These are phyloP conservation scores for Rhamphomyia laevipes DNA, from an alignment of 2,888 invertebrate genomes.

Conservation along the genomic window DNA sequence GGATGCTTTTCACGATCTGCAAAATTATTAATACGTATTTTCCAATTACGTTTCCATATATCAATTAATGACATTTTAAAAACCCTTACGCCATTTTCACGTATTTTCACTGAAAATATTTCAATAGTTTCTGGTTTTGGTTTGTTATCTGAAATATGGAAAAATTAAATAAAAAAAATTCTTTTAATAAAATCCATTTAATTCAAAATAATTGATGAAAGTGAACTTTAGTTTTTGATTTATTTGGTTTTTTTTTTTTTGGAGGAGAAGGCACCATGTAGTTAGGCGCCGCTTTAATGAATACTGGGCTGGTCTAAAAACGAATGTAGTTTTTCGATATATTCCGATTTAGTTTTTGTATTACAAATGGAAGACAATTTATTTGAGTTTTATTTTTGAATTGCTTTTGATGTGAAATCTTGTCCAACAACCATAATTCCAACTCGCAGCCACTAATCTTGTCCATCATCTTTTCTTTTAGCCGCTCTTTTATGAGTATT, in stretches of 20 bases:
- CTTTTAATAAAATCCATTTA: not conserved
- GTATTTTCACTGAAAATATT: conserved; percentile 48
- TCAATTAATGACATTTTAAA: conserved; percentile 48
- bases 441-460: no score
- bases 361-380: no score
- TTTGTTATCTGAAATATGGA: conserved; percentile 50
- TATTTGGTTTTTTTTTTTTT: not conserved
- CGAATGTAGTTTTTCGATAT: no score
- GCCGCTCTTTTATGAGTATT: no score
- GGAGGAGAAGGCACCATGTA: not conserved
- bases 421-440: no score
- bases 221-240: not conserved
- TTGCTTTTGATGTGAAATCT: no score
- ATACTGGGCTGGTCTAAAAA: no score
- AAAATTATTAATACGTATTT: conserved; percentile 60
- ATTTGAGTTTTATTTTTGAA: no score
- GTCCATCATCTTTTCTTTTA: no score
- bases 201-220: no score
- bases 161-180: conserved; percentile 10
- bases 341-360: no score
- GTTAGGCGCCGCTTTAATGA: no score
- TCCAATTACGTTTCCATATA: conserved; percentile 57
- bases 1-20: conserved; percentile 57
- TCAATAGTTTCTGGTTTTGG: conserved; percentile 60
- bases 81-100: conserved; percentile 43